Evolutionary conservation across 2,797 vertebrate genomes (phyloP).

Genomic region (Glyptemys insculpta): DNA sequence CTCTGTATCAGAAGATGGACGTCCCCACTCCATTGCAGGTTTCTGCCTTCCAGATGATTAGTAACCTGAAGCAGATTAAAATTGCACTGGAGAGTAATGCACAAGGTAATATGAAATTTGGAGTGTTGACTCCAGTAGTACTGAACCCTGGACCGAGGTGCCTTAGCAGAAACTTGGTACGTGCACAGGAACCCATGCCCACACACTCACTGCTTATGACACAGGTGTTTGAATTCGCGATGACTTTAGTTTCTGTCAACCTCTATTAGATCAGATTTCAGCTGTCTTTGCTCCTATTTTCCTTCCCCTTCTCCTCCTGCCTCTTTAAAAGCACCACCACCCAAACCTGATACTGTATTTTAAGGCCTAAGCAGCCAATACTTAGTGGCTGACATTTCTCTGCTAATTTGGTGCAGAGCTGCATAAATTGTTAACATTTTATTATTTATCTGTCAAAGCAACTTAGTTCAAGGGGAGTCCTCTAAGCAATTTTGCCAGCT

Average conservation of each 20-base stretch:
- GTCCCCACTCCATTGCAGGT: not conserved
- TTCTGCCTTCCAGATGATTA: constrained; percentile 54
- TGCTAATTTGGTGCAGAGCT: constrained; percentile 16
- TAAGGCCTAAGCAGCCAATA: not conserved
- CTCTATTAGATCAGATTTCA: not conserved
- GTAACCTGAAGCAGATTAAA: constrained; percentile 47
- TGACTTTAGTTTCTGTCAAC: constrained; percentile 44
- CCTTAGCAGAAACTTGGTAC: not conserved
- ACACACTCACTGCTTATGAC: not conserved
- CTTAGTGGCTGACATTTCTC: not conserved
- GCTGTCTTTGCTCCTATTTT: not conserved
- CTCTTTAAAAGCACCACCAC: not conserved
- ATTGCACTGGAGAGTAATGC: constrained; percentile 21
- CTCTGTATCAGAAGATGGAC: constrained; percentile 1
- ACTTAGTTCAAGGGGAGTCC: not conserved
- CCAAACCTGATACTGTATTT: not conserved
- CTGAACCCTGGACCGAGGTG: not conserved
- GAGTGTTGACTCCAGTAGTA: not conserved
- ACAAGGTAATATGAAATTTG: not conserved
- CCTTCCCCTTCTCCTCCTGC: accelerated
- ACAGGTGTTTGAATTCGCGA: constrained; percentile 15
- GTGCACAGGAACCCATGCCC: not conserved
- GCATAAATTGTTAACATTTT: constrained; percentile 35
- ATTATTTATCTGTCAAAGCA: constrained; percentile 29
- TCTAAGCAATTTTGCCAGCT: constrained; percentile 36